Percentiles rank a stretch among this genome's conserved stretches.
phyloP scores from a whole-genome alignment of 1,140 invertebrate species.

The Cryptotermes secundus region DNA sequence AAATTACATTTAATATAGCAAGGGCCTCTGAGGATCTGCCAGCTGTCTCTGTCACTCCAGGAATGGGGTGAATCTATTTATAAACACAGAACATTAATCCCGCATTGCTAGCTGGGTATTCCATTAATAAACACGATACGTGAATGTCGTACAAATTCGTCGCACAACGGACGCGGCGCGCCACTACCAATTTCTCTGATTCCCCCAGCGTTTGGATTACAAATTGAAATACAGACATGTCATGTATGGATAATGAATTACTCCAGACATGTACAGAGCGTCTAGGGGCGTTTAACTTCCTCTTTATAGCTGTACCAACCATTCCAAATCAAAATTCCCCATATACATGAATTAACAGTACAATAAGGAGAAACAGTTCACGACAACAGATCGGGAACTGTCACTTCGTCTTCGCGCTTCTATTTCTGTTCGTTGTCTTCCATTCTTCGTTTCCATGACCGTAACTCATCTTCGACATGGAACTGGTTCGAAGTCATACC shows the following conservation, averaged over 20 bases:
- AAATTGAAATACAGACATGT: slow-evolving; percentile 9
- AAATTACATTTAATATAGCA: too few relatives aligned
- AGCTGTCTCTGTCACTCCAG: neutral
- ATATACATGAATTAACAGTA: neutral
- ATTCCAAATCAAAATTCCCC: neutral
- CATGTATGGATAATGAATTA: neutral
- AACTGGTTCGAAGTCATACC: too few relatives aligned
- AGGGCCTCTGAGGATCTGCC: too few relatives aligned
- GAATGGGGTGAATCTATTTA: neutral
- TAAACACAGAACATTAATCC: neutral
- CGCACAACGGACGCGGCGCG: neutral
- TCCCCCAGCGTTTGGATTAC: neutral
- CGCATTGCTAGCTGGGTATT: neutral
- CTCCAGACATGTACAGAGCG: neutral
- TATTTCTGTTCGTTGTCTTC: too few relatives aligned
- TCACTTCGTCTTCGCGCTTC: too few relatives aligned
- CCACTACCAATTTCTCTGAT: neutral
- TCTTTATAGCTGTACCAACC: neutral
- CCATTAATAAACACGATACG: slow-evolving; percentile 7
- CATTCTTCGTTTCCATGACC: too few relatives aligned
- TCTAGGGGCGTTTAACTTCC: neutral
- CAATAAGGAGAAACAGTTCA: too few relatives aligned
- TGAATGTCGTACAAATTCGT: neutral
- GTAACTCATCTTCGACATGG: too few relatives aligned
- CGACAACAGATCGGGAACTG: too few relatives aligned